phyloP scores from a whole-genome alignment of 2,888 invertebrate species.

The Erebia ligea region DNA sequence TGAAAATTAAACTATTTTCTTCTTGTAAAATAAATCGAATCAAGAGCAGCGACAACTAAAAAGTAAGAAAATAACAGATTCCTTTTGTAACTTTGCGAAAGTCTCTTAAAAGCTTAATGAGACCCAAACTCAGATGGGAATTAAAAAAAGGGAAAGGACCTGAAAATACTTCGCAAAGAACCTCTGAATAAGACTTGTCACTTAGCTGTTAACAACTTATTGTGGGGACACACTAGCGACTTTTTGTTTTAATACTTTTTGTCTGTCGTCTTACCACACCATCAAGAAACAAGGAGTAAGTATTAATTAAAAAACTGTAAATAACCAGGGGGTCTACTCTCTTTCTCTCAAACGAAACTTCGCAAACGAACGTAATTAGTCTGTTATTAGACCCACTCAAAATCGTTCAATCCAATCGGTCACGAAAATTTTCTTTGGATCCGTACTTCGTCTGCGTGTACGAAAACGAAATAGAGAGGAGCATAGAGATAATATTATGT shows the following conservation, averaged over 20 bases:
- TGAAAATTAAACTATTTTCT: background rate
- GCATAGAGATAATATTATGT: too few species aligned
- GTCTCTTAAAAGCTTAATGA: slow-evolving; percentile 28
- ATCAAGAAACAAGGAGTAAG: background rate
- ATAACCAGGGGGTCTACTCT: too few species aligned
- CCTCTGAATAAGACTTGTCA: slow-evolving; percentile 37
- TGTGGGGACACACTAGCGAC: slow-evolving; percentile 44
- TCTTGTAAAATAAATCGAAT: background rate
- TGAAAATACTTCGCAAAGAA: slow-evolving; percentile 19
- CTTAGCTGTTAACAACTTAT: slow-evolving; percentile 44
- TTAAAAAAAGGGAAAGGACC: slow-evolving; percentile 30
- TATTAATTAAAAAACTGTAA: background rate
- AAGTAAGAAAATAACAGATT: slow-evolving; percentile 12
- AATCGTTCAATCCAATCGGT: too few species aligned
- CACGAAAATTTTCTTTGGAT: too few species aligned
- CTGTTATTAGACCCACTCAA: too few species aligned
- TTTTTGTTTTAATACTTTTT: slow-evolving; percentile 4
- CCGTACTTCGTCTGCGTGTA: too few species aligned
- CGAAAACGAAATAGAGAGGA: too few species aligned
- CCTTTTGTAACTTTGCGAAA: slow-evolving; percentile 19
- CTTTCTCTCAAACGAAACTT: too few species aligned
- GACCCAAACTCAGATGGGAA: slow-evolving; percentile 25
- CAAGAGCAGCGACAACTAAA: background rate
- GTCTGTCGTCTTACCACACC: background rate
- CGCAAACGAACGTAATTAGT: too few species aligned